These are phyloP conservation scores for Nebria ingens DNA, from an alignment of 1,140 invertebrate species.

Conservation along the genomic window DNA sequence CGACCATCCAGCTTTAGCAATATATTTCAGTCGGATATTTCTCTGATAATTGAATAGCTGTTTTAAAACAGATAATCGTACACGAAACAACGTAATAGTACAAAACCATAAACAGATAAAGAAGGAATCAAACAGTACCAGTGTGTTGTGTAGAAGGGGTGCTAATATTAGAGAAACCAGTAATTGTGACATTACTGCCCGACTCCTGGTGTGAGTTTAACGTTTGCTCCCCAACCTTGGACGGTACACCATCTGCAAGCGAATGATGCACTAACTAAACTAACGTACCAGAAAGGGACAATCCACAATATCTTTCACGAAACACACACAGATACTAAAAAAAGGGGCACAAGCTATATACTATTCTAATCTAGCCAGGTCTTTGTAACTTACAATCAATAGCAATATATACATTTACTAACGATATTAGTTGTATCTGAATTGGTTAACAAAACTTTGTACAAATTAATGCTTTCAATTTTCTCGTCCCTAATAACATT, in stretches of 20 bases:
- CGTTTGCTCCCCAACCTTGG: background rate
- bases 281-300: background rate
- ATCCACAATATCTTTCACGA: background rate
- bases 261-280: slow-evolving; percentile 1
- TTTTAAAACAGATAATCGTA: too few species aligned
- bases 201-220: background rate
- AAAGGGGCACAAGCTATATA: background rate
- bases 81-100: too few species aligned
- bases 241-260: slow-evolving; percentile 1
- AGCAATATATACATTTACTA: too few species aligned
- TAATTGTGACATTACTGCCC: background rate
- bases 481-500: too few species aligned
- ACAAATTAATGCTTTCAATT: too few species aligned
- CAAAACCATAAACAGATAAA: background rate
- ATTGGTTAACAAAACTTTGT: too few species aligned
- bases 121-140: background rate
- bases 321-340: background rate
- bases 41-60: too few species aligned
- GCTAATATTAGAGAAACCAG: slow-evolving; percentile 7
- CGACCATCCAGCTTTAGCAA: too few species aligned
- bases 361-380: too few species aligned
- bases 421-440: too few species aligned
- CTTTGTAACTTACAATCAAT: too few species aligned
- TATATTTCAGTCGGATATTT: too few species aligned
- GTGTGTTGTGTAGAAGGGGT: slow-evolving; percentile 1